Base-by-base conservation (phyloP, 2,113 vertebrate genomes). In the Cryptomyrus ogoouensis region DNA sequence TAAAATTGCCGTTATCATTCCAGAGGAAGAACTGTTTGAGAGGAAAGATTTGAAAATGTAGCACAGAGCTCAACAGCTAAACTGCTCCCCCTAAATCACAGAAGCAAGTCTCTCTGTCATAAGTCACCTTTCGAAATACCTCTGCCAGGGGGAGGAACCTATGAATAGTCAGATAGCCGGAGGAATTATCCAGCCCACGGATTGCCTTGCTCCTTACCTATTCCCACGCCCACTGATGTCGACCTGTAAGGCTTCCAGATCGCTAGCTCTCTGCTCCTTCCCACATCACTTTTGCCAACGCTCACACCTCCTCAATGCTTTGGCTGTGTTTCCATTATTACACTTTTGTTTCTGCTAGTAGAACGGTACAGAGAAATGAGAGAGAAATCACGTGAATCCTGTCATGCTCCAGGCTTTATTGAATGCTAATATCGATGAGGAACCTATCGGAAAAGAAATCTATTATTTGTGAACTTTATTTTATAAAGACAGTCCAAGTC, bases 151-250 rank as follows among this genome's bases (percentile, higher is more conserved):
- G 31, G 49, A 77, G 27, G 31, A 42, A 56, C 49, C 74, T 89
- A 83, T 83, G 15, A 46, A 89, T 56, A 83, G 47, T 80, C 35
- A 84, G 49, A 17, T 31, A 35, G 35, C 53, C 12, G 0, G 31
- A 77, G 70, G 70, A 77, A 77, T 77, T 77, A 39, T 13, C 70
- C 70, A 7, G 31, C 70, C 70, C 31, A 77, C 35, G 70, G 70
- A 19, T 77, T 77, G 70, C 31, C 70, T 77, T 2, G 12, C 39
- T 56, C 39, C 90, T 47, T 77, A 90, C 80, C 90, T 90, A 66
- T 87, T 91, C 85, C 77, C 83, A n/a, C 58, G 91, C 88, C 88
- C 89, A 46, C 87, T 84, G 83, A 80, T 83, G 89, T 91, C 70
- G 86, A 46, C 83, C 77, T 83, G 89, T 52, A 89, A 42, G 58